Evolutionary conservation across 2,888 invertebrate genomes (phyloP).

Genomic region (Euproctis similis): DNA sequence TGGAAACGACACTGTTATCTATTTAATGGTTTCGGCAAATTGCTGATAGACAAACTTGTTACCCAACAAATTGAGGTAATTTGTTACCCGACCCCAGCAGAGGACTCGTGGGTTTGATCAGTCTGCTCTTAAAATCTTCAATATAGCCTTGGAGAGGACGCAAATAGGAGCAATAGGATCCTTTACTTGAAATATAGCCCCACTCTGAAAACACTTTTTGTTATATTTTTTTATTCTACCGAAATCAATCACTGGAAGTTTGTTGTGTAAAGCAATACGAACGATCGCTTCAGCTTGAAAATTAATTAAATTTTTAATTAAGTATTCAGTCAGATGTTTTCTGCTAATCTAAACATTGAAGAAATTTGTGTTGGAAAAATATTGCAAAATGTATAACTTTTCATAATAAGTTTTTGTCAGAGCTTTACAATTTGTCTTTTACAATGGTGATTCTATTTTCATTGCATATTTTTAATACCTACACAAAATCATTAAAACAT

Average conservation of each 20-base stretch:
- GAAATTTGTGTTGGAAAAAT: too few relatives aligned
- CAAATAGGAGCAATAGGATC: slow-evolving; percentile 12
- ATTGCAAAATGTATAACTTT: too few relatives aligned
- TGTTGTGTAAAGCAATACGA: slow-evolving; percentile 9
- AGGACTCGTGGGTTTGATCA: slow-evolving; percentile 38
- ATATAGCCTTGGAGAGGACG: slow-evolving; percentile 10
- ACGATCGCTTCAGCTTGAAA: slow-evolving; percentile 6
- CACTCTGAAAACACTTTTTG: slow-evolving; percentile 8
- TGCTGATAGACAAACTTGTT: slow-evolving; percentile 58
- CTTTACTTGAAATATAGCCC: slow-evolving; percentile 14
- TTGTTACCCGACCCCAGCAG: slow-evolving; percentile 39
- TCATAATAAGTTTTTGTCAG: too few relatives aligned
- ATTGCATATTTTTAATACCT: too few relatives aligned
- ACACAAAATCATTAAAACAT: too few relatives aligned
- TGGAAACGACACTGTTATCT: slow-evolving; percentile 48
- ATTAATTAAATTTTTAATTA: slow-evolving; percentile 17
- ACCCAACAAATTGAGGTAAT: slow-evolving; percentile 55
- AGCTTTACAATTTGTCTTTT: too few relatives aligned
- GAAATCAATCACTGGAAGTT: slow-evolving; percentile 15
- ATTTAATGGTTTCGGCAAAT: slow-evolving; percentile 51
- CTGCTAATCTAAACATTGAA: neutral
- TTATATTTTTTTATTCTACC: slow-evolving; percentile 10
- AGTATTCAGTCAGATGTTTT: slow-evolving; percentile 5
- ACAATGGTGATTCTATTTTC: too few relatives aligned
- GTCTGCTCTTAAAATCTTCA: slow-evolving; percentile 17